phyloP scores from a whole-genome alignment of 2,797 vertebrate species.

The Lagorchestes hirsutus region DNA sequence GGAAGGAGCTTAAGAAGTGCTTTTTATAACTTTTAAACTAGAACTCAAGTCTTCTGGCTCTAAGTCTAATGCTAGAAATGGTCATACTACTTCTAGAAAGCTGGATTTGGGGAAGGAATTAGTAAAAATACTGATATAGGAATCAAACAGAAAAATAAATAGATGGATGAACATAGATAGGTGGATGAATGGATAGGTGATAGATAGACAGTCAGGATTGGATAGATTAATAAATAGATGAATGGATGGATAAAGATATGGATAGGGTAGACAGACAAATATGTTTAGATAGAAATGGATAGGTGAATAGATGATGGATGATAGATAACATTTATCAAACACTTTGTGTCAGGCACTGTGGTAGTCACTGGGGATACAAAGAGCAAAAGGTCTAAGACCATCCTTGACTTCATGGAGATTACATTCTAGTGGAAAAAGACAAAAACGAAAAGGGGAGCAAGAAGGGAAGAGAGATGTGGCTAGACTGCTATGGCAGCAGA shows the following conservation, averaged over 20 bases:
- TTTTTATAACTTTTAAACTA: background rate
- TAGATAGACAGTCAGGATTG: no score
- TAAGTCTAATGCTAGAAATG: background rate
- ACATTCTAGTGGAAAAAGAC: background rate
- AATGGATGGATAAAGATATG: no score
- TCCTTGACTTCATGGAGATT: background rate
- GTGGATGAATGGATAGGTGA: no score
- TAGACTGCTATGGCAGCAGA: background rate
- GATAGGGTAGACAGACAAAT: no score
- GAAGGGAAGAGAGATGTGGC: background rate
- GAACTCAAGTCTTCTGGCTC: background rate
- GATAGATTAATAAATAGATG: no score
- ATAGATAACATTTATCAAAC: background rate
- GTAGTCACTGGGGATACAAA: background rate
- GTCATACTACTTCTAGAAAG: background rate
- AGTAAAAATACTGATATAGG: background rate
- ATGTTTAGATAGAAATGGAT: no score
- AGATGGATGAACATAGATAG: no score
- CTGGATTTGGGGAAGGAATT: background rate
- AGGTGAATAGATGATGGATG: background rate
- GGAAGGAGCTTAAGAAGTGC: background rate
- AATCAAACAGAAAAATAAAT: background rate
- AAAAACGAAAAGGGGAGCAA: background rate
- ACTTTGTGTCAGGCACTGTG: background rate
- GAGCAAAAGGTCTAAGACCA: background rate